Conservation (phyloP, 1,140 invertebrate species). For the Lordiphosa mommai region DNA sequence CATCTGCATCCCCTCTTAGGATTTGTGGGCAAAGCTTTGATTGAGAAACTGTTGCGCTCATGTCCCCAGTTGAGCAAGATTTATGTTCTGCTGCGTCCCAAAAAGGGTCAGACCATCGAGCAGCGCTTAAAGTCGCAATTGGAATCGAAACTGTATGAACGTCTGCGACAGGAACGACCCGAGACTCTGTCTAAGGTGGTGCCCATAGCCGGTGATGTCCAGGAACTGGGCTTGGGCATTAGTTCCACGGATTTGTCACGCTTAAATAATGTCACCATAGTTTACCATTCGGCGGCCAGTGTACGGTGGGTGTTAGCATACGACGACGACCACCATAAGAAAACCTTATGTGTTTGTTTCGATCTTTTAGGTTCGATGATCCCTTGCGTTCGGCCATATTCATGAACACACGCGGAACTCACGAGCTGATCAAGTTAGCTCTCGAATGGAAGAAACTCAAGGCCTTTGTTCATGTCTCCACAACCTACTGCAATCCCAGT, state of each 20-base stretch:
- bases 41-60: conserved; percentile 92
- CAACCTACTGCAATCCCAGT: conserved; percentile 90
- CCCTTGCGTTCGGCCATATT: conserved; percentile 85
- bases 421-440: conserved; percentile 84
- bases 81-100: conserved; percentile 89
- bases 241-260: conserved; percentile 33
- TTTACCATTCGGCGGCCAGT: conserved; percentile 97
- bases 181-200: conserved; percentile 86
- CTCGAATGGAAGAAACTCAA: conserved; percentile 85
- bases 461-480: conserved; percentile 91
- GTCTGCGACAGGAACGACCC: conserved; percentile 78
- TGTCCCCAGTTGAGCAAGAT: conserved; percentile 85
- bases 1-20: conserved; percentile 79
- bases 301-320: conserved; percentile 80
- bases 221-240: conserved; percentile 83
- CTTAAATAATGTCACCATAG: conserved; percentile 86
- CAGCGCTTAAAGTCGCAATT: conserved; percentile 84
- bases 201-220: conserved; percentile 89
- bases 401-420: conserved; percentile 85
- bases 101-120: conserved; percentile 86
- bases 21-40: conserved; percentile 92
- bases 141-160: conserved; percentile 81
- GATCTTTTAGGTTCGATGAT: conserved; percentile 86
- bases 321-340: too few relatives aligned
- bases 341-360: too few relatives aligned